Base-by-base conservation (phyloP, 2,113 vertebrate species). In the Heteronetta atricapilla region DNA sequence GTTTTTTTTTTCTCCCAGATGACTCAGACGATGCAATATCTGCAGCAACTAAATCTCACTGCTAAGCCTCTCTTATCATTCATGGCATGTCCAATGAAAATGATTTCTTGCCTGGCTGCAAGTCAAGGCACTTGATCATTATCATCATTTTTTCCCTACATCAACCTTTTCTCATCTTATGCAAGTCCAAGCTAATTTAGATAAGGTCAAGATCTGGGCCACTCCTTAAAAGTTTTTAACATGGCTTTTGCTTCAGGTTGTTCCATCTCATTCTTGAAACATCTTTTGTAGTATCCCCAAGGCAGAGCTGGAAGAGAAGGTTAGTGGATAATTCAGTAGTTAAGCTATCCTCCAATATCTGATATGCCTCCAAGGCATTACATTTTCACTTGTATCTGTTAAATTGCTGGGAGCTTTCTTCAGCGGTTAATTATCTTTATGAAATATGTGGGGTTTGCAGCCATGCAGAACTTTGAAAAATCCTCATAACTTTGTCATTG, bases 261-360 rank as follows among this genome's bases (percentile, higher is more conserved):
- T 90, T 95, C 89, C 68, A 90, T 81, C 68, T 94, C 88, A 36
- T 55, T 95, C 76, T 96, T 93, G 73, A 90, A 97, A 80, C 78
- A 82, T 92, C 82, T 93, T 97, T 95, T 96, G 74, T 91, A 84
- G 34, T 86, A 92, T 97, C 58, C 85, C 53, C 63, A 89, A 96
- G 91, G 86, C 96, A 95, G 80, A 40, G 64, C 46, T 82, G 96
- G 60, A 86, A 95, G 55, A 95, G 95, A 95, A 96, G 67, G 67
- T 96, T 97, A 94, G 95, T 91, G 83, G 88, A 94, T 97, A 89
- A 98, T 94, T 95, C 95, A 93, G 92, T 93, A 93, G 82, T 92
- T 96, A 95, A 97, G 95, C 89, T 97, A 92, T 82, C 31, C 78
- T 95, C 86, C 95, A 91, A 86, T 97, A 96, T 96, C 96, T 96